Base-by-base conservation (phyloP, 35 echinoderm and acorn worm species). In the Apostichopus californicus region DNA sequence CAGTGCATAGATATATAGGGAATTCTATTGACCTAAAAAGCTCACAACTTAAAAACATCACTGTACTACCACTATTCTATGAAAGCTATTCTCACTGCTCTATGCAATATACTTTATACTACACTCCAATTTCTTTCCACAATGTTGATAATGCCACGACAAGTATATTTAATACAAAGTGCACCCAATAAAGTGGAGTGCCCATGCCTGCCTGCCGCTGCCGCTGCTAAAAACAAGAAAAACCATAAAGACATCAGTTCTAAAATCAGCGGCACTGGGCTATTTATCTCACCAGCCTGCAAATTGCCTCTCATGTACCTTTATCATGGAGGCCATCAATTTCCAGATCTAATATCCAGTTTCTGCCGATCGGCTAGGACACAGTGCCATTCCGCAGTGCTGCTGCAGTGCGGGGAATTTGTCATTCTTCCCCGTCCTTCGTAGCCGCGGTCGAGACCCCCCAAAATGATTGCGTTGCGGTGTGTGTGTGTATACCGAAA, bases 241-340 rank as follows among this genome's bases (percentile, higher is more conserved):
- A 61, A 81, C 25, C 78, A 81, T 81, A 81, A 81, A 81, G 78
- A 81, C 78, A 81, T 34, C 26, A 25, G 20, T 25, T 55, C 55
- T 54, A 81, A 80, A 81, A 81, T 81, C 78, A 81, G 26, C 78
- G 26, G 78, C 78, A 81, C 55, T 28, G 34, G 55, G 78, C 78
- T 81, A 81, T 81, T 81, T 81, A 81, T 81, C 78, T 15, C 78
- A 55, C 23, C 78, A 81, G 78, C 78, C 78, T 81, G 78, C 78
- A 81, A 81, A 81, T 81, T 81, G 78, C 78, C 20, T 81, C 78
- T 81, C 78, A 81, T 81, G 78, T 81, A 81, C 55, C 78, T 81
- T 46, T 15, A 81, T 28, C 78, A 81, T 34, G 52, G 78, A 81
- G 78, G 78, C 78, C 78, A 81, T 12, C 58, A 61, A 9, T 46